Evolutionary conservation across 2,113 vertebrate species (phyloP), one percentile per base, ranked within the genome.

Genomic region (Aleadryas rufinucha): DNA sequence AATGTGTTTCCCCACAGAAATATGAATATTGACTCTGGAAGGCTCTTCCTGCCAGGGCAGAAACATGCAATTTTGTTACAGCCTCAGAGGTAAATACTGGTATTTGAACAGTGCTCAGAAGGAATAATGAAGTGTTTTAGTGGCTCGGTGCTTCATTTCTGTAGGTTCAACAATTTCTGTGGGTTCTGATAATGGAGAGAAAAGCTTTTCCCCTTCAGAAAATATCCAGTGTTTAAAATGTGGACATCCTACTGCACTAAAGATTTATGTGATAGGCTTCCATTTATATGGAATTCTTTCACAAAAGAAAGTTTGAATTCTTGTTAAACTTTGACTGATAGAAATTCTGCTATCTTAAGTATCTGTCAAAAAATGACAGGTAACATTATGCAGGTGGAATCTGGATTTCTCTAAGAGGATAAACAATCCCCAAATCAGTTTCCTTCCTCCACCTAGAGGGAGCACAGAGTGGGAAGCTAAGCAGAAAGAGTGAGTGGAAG

Each of bases 21-120:
- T 92, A 63, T 77, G 93, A 84, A 93, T 88, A 87, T 91, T 97
- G 94, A 95, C 84, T 94, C 87, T 89, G 68, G 71, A 79, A 96
- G 85, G 72, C 54, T 87, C 77, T 72, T 86, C 77, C 78, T 96
- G 79, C 74, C 90, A 77, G 83, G 52, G 21, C 50, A 93, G 96
- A 95, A 95, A 74, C 19, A 44, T 80, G 61, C 53, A 89, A 95
- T 89, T 95, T 95, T 59, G 35, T 66, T 94, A 44, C 85, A 94
- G 87, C 77, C 90, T 92, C 96, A 60, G 89, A 95, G 80, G 93
- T 89, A 96, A 95, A 97, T 84, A 91, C 13, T 84, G 54, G 22
- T 95, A n/a, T 95, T 95, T 95, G 88, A 89, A 57, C 44, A 87
- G 66, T 69, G 53, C 91, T 95, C 77, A 47, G 87, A 71, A 93